Percentiles rank a stretch among this genome's conserved stretches.
Evolutionary conservation across 2,888 invertebrate species (phyloP).

Genomic region (Ichneumon xanthorius): DNA sequence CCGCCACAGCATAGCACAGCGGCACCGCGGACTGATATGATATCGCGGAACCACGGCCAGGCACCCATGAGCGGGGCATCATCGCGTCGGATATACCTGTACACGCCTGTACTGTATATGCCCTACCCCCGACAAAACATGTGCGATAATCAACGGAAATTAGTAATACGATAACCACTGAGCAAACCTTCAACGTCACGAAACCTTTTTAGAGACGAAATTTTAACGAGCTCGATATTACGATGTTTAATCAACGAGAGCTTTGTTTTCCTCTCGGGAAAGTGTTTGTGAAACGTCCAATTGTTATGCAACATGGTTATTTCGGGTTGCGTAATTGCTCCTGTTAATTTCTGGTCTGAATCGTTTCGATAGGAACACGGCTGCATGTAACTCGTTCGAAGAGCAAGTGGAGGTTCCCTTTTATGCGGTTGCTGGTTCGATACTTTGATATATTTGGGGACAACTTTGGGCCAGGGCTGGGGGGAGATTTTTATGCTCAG

Average conservation of each 20-base stretch:
- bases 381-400: not conserved
- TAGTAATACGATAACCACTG: conserved; percentile 51
- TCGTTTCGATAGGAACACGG: not conserved
- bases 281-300: not conserved
- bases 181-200: conserved; percentile 15
- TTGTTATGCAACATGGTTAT: not conserved
- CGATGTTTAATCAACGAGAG: conserved; percentile 20
- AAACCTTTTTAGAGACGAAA: not conserved
- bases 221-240: conserved; percentile 31
- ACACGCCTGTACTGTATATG: not conserved
- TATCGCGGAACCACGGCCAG: conserved; percentile 54
- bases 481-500: no score
- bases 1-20: conserved; percentile 11
- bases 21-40: conserved; percentile 44
- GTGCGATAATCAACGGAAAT: conserved; percentile 57
- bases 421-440: not conserved
- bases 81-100: conserved; percentile 1
- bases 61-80: conserved; percentile 36
- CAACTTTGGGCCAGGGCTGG: no score
- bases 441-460: no score
- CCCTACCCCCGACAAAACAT: not conserved
- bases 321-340: no score
- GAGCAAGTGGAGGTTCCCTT: not conserved
- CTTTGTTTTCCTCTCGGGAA: not conserved
- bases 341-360: not conserved